Percentiles rank a stretch among this genome's conserved stretches.
phyloP scores from a whole-genome alignment of 2,797 vertebrate genomes.

The Sebastes trivittatus region DNA sequence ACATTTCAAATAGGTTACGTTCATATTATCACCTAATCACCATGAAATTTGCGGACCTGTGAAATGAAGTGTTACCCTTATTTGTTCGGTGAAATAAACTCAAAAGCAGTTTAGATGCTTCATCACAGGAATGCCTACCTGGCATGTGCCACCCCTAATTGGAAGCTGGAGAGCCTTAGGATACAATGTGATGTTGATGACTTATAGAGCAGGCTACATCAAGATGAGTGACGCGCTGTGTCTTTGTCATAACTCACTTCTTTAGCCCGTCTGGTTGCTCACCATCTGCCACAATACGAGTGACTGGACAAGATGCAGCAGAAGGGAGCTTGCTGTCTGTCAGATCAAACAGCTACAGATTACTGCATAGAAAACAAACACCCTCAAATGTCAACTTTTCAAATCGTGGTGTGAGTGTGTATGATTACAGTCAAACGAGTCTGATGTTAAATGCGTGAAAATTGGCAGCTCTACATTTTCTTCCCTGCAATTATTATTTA shows the following conservation, averaged over 20 bases:
- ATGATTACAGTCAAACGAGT: not conserved
- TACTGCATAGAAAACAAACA: not conserved
- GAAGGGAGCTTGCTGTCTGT: not conserved
- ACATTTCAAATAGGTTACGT: too few species aligned
- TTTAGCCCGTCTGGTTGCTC: not conserved
- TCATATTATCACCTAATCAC: too few species aligned
- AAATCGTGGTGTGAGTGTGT: not conserved
- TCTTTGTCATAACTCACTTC: not conserved
- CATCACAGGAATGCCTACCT: not conserved
- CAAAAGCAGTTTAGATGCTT: not conserved
- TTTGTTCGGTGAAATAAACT: not conserved
- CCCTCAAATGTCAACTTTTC: not conserved
- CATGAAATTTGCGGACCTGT: too few species aligned
- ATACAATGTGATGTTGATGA: not conserved
- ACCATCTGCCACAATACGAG: not conserved
- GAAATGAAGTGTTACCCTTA: too few species aligned
- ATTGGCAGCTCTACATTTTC: not conserved
- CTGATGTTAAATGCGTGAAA: not conserved
- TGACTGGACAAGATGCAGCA: not conserved
- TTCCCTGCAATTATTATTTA: not conserved
- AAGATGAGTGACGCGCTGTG: not conserved
- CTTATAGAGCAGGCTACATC: not conserved
- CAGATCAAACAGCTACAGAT: not conserved
- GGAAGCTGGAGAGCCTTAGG: not conserved
- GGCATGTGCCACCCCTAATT: not conserved